Percentiles rank a stretch among this genome's conserved stretches.
Conservation (phyloP, 2,113 vertebrate species). For the Sebastes fasciatus region DNA sequence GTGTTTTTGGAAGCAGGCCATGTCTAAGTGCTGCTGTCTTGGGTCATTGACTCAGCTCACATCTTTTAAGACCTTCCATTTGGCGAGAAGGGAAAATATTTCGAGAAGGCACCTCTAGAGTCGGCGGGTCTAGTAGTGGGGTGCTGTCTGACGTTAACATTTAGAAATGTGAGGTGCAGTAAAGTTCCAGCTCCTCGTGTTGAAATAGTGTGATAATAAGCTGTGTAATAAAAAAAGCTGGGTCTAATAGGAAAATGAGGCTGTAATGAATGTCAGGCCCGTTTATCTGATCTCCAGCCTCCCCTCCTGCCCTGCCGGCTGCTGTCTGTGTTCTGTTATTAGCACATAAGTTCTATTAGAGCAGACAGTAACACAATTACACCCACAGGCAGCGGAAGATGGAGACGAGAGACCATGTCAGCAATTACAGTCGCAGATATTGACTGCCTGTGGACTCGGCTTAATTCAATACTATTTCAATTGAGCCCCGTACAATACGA, state of each 20-base stretch:
- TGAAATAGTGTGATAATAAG: not conserved
- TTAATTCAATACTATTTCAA: slow-evolving; percentile 29
- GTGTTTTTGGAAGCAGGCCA: slow-evolving; percentile 45
- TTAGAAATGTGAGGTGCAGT: not conserved
- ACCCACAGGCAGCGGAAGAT: slow-evolving; percentile 54
- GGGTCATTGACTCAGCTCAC: slow-evolving; percentile 19
- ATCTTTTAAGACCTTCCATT: slow-evolving; percentile 15
- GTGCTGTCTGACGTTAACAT: not conserved
- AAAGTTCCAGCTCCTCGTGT: not conserved
- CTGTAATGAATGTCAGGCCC: not conserved
- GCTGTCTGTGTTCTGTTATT: slow-evolving; percentile 52
- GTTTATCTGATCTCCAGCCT: slow-evolving; percentile 23
- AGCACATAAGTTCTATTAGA: slow-evolving; percentile 46
- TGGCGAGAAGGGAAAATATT: not conserved
- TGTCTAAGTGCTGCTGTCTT: slow-evolving; percentile 42
- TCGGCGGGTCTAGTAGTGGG: not conserved
- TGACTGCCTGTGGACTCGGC: slow-evolving; percentile 11
- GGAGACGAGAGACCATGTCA: slow-evolving; percentile 42
- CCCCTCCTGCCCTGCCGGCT: slow-evolving; percentile 20
- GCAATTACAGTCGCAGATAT: slow-evolving; percentile 35
- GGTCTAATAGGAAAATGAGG: not conserved
- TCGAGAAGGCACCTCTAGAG: not conserved
- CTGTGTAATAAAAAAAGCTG: not conserved
- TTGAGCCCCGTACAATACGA: not conserved
- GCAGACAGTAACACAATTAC: slow-evolving; percentile 65